Conservation (phyloP, 2,113 vertebrate species). For the Phainopepla nitens region DNA sequence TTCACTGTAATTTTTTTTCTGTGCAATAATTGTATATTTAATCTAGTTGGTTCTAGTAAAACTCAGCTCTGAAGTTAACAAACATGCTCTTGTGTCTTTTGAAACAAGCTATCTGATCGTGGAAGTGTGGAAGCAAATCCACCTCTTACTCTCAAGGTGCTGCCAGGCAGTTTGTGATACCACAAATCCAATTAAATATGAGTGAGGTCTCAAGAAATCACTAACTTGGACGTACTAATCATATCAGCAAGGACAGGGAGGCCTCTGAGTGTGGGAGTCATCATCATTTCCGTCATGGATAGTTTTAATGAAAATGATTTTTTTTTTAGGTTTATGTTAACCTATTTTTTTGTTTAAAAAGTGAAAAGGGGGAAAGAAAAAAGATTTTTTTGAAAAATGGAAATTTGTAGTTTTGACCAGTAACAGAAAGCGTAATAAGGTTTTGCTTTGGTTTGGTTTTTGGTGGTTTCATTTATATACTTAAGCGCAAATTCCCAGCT, state of each 20-base stretch:
- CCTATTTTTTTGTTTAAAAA: background rate
- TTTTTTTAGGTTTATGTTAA: background rate
- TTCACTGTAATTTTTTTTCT: background rate
- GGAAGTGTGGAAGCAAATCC: background rate
- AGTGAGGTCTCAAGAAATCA: background rate
- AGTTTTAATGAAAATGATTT: background rate
- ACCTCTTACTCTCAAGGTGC: background rate
- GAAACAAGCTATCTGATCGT: background rate
- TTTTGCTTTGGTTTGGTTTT: background rate
- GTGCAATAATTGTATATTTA: background rate
- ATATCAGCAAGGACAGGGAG: background rate
- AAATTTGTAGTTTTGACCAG: background rate
- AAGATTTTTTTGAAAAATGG: background rate
- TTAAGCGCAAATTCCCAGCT: background rate
- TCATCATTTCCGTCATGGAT: background rate
- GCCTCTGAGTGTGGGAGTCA: background rate
- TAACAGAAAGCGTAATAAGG: background rate
- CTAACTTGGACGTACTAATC: background rate
- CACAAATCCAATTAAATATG: fast-evolving
- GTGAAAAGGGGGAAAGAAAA: background rate
- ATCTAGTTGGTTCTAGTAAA: background rate
- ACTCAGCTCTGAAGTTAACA: background rate
- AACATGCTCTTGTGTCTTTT: background rate
- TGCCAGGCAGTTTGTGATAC: background rate
- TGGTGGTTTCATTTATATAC: background rate